These are phyloP conservation scores for Leptinotarsa peninsularis DNA, from an alignment of 2,888 invertebrate species.

Conservation along the genomic window DNA sequence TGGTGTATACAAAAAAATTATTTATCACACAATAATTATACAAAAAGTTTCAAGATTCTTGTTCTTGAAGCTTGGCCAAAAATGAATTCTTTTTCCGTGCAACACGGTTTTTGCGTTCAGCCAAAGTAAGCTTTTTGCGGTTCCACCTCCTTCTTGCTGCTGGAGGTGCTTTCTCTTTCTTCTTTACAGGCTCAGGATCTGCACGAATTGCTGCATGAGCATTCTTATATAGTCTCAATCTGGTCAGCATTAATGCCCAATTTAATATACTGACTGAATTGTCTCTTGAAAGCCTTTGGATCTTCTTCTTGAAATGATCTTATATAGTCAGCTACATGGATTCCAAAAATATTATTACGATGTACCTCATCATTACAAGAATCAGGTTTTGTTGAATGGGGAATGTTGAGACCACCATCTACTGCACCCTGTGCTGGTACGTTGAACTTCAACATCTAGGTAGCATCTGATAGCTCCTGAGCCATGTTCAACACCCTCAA, in stretches of 20 bases:
- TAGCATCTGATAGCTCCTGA: constrained; percentile 97
- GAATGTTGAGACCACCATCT: constrained; percentile 98
- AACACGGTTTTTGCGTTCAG: constrained; percentile 92
- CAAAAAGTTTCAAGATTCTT: constrained; percentile 29
- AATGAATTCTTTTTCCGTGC: constrained; percentile 94
- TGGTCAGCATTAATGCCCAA: constrained; percentile 90
- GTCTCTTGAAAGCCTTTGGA: constrained; percentile 96
- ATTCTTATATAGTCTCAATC: constrained; percentile 94
- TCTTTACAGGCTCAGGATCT: constrained; percentile 78
- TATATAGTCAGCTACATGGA: constrained; percentile 99
- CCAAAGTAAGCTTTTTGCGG: constrained; percentile 87
- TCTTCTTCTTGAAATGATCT: constrained; percentile 91
- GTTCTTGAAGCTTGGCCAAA: constrained; percentile 74
- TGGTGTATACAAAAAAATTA: not conserved
- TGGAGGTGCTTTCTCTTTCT: constrained; percentile 67
- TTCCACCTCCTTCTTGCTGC: constrained; percentile 87
- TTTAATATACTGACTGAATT: constrained; percentile 96
- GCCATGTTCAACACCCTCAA: constrained; percentile 91
- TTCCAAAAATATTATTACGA: constrained; percentile 95
- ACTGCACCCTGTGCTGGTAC: constrained; percentile 99
- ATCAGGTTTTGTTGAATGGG: constrained; percentile 97
- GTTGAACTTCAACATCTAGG: constrained; percentile 95
- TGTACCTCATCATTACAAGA: constrained; percentile 97
- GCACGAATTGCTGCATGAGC: constrained; percentile 93
- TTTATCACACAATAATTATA: constrained; percentile 26